phyloP scores from a whole-genome alignment of 2,113 vertebrate species.

The Phyllostomus hastatus region DNA sequence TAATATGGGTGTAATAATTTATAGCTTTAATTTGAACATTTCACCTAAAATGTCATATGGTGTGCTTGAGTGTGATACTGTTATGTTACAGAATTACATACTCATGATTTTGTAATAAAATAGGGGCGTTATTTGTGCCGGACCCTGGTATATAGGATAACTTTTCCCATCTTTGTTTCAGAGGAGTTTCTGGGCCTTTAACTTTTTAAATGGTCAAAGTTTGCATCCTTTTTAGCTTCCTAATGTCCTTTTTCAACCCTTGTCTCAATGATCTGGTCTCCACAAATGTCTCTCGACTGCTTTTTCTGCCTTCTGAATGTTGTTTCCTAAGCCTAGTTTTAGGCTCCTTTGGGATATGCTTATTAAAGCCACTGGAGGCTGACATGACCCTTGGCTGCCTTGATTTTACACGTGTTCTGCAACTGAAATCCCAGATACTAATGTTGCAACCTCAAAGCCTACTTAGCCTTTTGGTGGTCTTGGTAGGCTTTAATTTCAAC shows the following conservation, averaged over 20 bases:
- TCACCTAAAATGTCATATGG: no score
- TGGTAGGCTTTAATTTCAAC: neutral
- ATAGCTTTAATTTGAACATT: no score
- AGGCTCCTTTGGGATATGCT: slow-evolving; percentile 13
- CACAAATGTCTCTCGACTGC: neutral
- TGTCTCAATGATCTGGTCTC: slow-evolving; percentile 12
- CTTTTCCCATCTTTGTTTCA: neutral
- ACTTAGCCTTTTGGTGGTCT: slow-evolving; percentile 43
- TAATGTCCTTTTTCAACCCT: slow-evolving; percentile 43
- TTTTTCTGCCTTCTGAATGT: slow-evolving; percentile 38
- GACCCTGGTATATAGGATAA: neutral
- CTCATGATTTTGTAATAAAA: no score
- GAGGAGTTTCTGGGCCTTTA: neutral
- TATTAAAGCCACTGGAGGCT: neutral
- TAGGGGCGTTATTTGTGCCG: no score
- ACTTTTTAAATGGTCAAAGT: slow-evolving; percentile 23
- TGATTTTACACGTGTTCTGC: slow-evolving; percentile 31
- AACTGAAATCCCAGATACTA: slow-evolving; percentile 29
- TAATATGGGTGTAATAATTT: no score
- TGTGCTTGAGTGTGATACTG: no score
- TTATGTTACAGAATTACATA: no score
- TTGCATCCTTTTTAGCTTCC: slow-evolving; percentile 17
- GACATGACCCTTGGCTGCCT: slow-evolving; percentile 10
- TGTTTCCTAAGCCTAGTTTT: slow-evolving; percentile 13
- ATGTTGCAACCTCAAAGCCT: slow-evolving; percentile 35